Evolutionary conservation across 2,888 invertebrate genomes (phyloP), one percentile per base, ranked within the genome.

Genomic region (Rutpela maculata): DNA sequence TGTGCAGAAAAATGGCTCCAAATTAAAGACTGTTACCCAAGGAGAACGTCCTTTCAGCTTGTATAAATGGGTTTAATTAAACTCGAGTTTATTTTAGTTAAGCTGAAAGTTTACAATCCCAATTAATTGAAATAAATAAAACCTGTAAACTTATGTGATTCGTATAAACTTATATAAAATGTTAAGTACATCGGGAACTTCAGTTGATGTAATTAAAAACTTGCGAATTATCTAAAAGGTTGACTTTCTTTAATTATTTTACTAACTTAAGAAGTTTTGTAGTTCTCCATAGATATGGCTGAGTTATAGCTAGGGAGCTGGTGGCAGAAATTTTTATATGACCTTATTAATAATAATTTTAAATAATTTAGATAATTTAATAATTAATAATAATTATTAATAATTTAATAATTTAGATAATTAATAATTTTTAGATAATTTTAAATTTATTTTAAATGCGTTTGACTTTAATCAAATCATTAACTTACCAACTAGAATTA

Each of bases 121-220:
- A 59, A 59, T 59, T 19, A 59, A 19, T 19, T 59, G 22, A 59
- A 19, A 22, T 59, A 22, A 19, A 19, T 59, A 59, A 59, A 59
- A 4, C 19, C 11, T 7, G 12, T 59, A 10, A 22, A 9, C 59
- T 19, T 59, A 11, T 59, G 19, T 19, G 15, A 7, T 19, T 15
- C 59, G 11, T 0, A 22, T 22, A 22, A 5, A 59, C 19, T 50
- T 50, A n/a, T 50, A 59, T 59, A 22, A 59, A 22, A 22, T 22
- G 22, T 59, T 19, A 12, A 19, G 15, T 12, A 59, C 59, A 12
- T 12, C 43, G 31, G 7, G 12, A 43, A 15, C n/a, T 17, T 17
- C n/a, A 7, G n/a, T 50, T 35, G 31, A 12, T 50, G n/a, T 50
- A 50, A 50, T 50, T 50, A 50, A 7, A 50, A 50, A 59, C 11